Evolutionary conservation across 2,888 invertebrate species (phyloP).

Genomic region (Cepaea hortensis): DNA sequence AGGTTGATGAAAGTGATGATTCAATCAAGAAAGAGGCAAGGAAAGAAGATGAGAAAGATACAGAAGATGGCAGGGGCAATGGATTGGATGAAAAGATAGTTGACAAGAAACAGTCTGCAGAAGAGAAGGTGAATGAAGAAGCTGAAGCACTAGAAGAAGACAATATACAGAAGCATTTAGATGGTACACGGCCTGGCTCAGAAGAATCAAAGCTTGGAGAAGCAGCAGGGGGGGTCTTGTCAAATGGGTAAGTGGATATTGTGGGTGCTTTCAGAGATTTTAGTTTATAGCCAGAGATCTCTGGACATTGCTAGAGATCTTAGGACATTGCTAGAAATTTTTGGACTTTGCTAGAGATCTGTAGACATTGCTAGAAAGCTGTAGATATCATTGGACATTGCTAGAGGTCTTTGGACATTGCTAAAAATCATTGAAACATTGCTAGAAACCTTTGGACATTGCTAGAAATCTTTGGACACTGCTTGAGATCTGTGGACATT

Average conservation of each 20-base stretch:
- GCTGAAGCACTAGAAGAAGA: not conserved
- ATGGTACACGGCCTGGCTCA: not conserved
- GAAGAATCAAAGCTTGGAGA: slow-evolving; percentile 20
- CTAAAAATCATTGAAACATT: no score
- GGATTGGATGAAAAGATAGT: slow-evolving; percentile 33
- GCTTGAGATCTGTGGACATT: no score
- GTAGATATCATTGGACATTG: no score
- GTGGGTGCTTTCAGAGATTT: no score
- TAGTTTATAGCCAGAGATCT: no score
- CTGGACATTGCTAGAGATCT: no score
- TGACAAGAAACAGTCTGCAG: slow-evolving; percentile 7
- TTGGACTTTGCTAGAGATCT: no score
- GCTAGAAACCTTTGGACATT: no score
- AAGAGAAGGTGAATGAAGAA: slow-evolving; percentile 42
- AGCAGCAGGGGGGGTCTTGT: slow-evolving; percentile 27
- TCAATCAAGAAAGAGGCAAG: not conserved
- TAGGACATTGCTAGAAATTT: no score
- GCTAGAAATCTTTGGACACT: no score
- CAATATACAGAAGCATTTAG: not conserved
- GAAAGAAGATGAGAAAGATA: slow-evolving; percentile 56
- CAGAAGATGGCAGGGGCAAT: slow-evolving; percentile 51
- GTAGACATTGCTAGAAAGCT: no score
- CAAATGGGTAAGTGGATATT: slow-evolving; percentile 35
- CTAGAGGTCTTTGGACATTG: no score
- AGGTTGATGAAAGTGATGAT: slow-evolving; percentile 7